These are phyloP conservation scores for Pandemis corylana DNA, from an alignment of 2,888 invertebrate species.

Conservation along the genomic window DNA sequence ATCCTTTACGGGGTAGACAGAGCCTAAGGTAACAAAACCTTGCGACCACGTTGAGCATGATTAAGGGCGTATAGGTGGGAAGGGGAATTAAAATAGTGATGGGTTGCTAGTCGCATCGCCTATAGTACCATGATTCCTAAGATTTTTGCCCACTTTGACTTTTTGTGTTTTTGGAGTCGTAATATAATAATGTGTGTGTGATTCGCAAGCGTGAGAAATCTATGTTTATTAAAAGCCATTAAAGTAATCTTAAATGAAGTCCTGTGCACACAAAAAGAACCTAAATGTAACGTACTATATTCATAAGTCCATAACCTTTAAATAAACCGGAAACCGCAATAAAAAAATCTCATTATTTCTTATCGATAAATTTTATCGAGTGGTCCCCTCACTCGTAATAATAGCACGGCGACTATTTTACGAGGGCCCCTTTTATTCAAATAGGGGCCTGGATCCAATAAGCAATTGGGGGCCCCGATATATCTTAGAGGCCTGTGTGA, in stretches of 20 bases:
- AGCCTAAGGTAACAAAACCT: no score
- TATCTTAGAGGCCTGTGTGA: slow-evolving; percentile 50
- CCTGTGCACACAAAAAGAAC: neutral
- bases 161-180: no score
- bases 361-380: slow-evolving; percentile 49
- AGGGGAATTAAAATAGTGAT: no score
- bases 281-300: slow-evolving; percentile 16
- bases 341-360: slow-evolving; percentile 41
- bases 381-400: slow-evolving; percentile 66
- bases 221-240: neutral
- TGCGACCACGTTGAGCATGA: no score
- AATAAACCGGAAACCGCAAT: slow-evolving; percentile 35
- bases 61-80: no score
- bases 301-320: slow-evolving; percentile 37
- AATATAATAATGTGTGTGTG: no score
- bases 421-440: slow-evolving; percentile 80
- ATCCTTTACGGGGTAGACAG: no score
- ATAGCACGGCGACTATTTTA: slow-evolving; percentile 80
- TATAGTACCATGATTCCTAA: no score
- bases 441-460: slow-evolving; percentile 78
- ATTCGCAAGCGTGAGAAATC: neutral
- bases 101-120: no score
- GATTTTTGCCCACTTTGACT: no score
- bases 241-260: neutral
- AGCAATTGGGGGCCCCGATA: slow-evolving; percentile 67